A percentile compares a stretch with the other conserved stretches of the same genome.
Conservation (phyloP, 2,113 vertebrate genomes). For the Calidris pugnax region DNA sequence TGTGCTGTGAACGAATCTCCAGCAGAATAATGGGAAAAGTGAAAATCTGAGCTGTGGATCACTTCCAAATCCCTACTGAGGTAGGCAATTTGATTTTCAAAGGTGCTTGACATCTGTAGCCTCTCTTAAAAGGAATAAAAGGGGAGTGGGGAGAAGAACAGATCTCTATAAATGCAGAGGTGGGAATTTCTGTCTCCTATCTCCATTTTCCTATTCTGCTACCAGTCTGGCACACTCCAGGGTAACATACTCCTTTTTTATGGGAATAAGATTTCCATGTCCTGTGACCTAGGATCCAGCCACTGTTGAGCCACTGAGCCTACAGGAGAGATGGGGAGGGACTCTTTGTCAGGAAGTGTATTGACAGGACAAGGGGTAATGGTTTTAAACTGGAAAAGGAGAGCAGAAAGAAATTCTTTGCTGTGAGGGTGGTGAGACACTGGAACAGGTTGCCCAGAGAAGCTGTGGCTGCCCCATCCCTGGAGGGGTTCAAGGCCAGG, state of each 20-base stretch:
- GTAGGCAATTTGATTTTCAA: neutral
- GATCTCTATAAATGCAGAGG: neutral
- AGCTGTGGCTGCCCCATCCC: too few species aligned
- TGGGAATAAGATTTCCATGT: neutral
- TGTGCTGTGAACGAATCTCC: neutral
- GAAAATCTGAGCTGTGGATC: neutral
- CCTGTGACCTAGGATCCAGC: neutral
- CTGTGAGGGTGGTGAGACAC: too few species aligned
- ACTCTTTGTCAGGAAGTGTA: too few species aligned
- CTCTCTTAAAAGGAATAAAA: neutral
- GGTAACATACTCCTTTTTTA: neutral
- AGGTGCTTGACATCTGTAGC: neutral
- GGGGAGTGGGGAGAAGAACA: neutral
- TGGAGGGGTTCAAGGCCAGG: too few species aligned
- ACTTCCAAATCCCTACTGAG: neutral
- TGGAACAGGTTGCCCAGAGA: too few species aligned
- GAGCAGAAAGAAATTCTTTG: too few species aligned
- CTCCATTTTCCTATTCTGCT: neutral
- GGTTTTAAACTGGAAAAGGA: too few species aligned
- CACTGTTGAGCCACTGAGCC: neutral
- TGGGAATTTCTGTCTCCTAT: neutral
- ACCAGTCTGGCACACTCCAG: neutral
- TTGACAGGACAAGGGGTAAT: too few species aligned
- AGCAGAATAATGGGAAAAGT: neutral
- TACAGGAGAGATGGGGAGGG: too few species aligned